These are phyloP conservation scores for Synodontis membranacea DNA, from an alignment of 2,113 vertebrate species.

Conservation along the genomic window DNA sequence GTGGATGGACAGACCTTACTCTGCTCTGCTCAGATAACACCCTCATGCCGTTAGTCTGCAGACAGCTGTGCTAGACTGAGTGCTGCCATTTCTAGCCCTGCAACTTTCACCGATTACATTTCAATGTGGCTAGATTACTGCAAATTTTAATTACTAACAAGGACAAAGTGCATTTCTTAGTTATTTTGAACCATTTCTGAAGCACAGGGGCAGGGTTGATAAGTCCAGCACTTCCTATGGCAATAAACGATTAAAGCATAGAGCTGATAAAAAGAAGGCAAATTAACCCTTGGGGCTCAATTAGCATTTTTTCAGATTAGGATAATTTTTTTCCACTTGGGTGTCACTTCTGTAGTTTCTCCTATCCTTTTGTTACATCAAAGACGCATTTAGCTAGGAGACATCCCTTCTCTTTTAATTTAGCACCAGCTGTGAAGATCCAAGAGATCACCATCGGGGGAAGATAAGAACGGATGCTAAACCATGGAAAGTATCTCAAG, in stretches of 20 bases:
- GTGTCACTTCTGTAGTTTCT: slow-evolving; percentile 61
- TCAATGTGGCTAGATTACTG: slow-evolving; percentile 66
- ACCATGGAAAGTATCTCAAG: neutral
- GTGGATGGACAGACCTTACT: neutral
- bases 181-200: slow-evolving; percentile 57
- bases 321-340: slow-evolving; percentile 67
- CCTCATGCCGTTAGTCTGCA: neutral
- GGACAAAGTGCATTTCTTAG: slow-evolving; percentile 56
- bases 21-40: neutral
- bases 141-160: slow-evolving; percentile 62
- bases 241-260: slow-evolving; percentile 62
- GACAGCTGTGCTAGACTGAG: neutral
- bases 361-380: slow-evolving; percentile 65
- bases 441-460: slow-evolving; percentile 55
- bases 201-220: slow-evolving; percentile 39
- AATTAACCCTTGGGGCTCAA: slow-evolving; percentile 74
- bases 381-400: slow-evolving; percentile 62
- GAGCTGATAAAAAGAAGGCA: slow-evolving; percentile 58
- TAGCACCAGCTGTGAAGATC: slow-evolving; percentile 59
- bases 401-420: slow-evolving; percentile 62
- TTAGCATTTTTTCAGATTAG: slow-evolving; percentile 72
- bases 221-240: slow-evolving; percentile 57
- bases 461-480: slow-evolving; percentile 52
- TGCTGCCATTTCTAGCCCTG: slow-evolving; percentile 38
- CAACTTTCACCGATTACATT: slow-evolving; percentile 62